Base-by-base conservation (phyloP, 2,888 invertebrate species). In the Mythimna ferrago region DNA sequence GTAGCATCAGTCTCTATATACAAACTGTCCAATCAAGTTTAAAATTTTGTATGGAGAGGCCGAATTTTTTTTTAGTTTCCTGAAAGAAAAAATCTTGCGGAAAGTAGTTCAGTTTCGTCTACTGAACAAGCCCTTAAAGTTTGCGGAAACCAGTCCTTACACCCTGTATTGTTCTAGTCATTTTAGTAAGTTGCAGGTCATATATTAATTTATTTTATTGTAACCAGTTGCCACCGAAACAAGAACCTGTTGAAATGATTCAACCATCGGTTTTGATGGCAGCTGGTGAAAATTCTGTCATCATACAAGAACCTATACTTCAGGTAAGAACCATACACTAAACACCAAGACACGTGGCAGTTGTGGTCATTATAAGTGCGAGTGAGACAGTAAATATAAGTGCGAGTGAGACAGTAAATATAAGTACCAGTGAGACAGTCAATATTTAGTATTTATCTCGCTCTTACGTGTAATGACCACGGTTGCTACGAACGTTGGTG, bases 291-390 rank as follows among this genome's bases (percentile, higher is more conserved):
- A 91, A 86, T 75, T 90, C 93, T 0, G 91, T 94, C 76, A 91
- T 94, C 44, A 93, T 95, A 78, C 95, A 95, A 76, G 95, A 95
- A 71, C 94, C 95, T 3, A 91, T 94, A 69, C 84, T 94, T 74
- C 94, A 95, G 92, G 95, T 92, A 81, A 74, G 66, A 60, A 21
- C n/a, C 2, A 44, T 6, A 2, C 2, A 21, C 5, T 21, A 54
- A 54, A 54, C 5, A 1, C 4, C 21, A 0, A 11, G 54, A 21
- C 11, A 21, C 11, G 21, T 21, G 54, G 75, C 38, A 19, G 56
- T 26, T 16, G 16, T 14, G 16, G 16, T 57, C 57, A 57, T 26
- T 16, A 32, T 9, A 32, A 57, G 16, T 32, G 32, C 32, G 16
- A 56, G 26, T 6, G 54, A 54, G 54, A 54, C 21, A 21, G 6